Evolutionary conservation across 2,113 vertebrate species (phyloP).

Genomic region (Odontophorus gujanensis): DNA sequence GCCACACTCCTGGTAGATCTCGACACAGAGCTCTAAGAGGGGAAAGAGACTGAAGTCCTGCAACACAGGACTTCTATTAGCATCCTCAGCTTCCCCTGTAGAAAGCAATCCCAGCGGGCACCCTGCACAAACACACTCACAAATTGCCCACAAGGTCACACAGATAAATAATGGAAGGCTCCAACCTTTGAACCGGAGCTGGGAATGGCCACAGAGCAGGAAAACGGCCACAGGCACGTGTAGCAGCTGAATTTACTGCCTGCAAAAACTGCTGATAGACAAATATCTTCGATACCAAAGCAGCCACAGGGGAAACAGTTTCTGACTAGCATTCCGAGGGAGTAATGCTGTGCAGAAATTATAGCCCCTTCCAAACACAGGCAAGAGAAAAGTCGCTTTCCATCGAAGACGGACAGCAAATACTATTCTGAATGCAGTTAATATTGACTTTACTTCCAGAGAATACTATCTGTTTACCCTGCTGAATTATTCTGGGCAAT

Average conservation of each 20-base stretch:
- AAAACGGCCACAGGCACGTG: constrained; percentile 16
- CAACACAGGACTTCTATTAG: neutral
- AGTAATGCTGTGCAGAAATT: neutral
- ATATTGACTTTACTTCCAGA: constrained; percentile 63
- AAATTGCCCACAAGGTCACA: constrained; percentile 32
- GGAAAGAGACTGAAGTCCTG: neutral
- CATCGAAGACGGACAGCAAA: constrained; percentile 34
- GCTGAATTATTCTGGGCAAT: constrained; percentile 64
- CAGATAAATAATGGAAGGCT: constrained; percentile 40
- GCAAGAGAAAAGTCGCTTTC: constrained; percentile 32
- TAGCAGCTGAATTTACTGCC: constrained; percentile 29
- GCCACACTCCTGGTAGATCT: neutral
- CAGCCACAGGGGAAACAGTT: neutral
- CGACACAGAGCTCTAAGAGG: neutral
- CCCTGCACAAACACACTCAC: neutral
- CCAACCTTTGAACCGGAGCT: constrained; percentile 43
- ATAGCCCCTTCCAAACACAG: neutral
- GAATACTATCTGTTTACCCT: constrained; percentile 70
- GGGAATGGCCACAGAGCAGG: neutral
- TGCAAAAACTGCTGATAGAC: constrained; percentile 11
- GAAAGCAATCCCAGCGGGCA: neutral
- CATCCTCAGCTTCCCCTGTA: neutral
- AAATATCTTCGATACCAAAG: neutral
- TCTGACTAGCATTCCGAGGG: neutral
- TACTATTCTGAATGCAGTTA: neutral